Evolutionary conservation across 2,888 invertebrate genomes (phyloP), one percentile per base, ranked within the genome.

Genomic region (Watsonalla binaria): DNA sequence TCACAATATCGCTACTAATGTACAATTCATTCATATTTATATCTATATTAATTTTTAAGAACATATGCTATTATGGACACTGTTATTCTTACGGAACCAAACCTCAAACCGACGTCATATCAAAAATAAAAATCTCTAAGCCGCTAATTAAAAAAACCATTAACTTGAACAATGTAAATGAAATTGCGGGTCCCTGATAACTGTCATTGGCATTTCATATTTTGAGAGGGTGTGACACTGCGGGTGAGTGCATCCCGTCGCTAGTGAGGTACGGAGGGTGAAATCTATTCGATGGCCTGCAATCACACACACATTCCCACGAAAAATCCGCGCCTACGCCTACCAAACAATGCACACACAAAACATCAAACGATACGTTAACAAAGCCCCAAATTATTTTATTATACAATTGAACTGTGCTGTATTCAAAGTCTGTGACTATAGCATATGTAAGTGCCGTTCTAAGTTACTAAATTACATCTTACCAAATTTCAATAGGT

Each of bases 171-270:
- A 68, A 71, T 71, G 62, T 59, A 52, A 56, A 62, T 56, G 60
- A 69, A 70, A 74, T 72, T 66, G 58, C 62, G 55, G 63, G 56
- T 53, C 62, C 53, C 55, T 60, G 66, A 69, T 68, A 69, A 66
- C 63, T 60, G 67, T 66, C 65, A 64, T 55, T 58, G 54, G 56
- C 65, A 65, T 66, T 65, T 68, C 59, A 65, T 62, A 70, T 67
- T 72, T 66, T 54, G 66, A 62, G 66, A 70, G 72, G 70, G 59
- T 52, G 58, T 64, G 59, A 69, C 68, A 66, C 68, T 64, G 65
- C 62, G 56, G 61, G 52, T 64, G 65, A 61, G 55, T 60, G 53
- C 59, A 56, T 53, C 52, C 49, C 51, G 52, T 47, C 46, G 47
- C 52, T 55, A 24, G 45, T 14, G 39, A 48, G 56, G 34, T 15